phyloP scores from a whole-genome alignment of 2,888 invertebrate species.

The Aquatica leii region DNA sequence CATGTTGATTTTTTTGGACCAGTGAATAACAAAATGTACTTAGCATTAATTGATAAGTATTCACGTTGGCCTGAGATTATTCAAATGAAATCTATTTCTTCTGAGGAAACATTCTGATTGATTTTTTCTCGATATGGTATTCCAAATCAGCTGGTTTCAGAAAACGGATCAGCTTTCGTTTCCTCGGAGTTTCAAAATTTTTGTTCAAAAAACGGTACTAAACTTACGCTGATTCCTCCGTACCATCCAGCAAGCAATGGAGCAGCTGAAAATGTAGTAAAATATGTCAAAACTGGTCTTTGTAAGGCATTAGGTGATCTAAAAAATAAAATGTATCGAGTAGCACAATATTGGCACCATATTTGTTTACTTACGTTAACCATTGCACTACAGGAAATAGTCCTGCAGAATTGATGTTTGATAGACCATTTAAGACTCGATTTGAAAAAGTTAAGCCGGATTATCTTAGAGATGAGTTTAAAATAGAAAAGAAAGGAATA shows the following conservation, averaged over 20 bases:
- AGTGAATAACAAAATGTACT: neutral
- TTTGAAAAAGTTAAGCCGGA: conserved; percentile 3
- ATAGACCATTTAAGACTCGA: neutral
- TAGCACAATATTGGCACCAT: neutral
- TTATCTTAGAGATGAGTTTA: neutral
- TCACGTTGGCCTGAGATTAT: too few relatives aligned
- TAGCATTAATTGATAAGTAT: neutral
- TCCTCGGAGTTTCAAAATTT: neutral
- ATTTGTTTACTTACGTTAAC: neutral
- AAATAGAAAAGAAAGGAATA: neutral
- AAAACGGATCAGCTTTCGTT: too few relatives aligned
- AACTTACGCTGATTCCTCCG: neutral
- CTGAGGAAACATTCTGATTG: too few relatives aligned
- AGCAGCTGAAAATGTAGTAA: neutral
- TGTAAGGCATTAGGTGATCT: neutral
- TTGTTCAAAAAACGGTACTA: neutral
- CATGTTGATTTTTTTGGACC: neutral
- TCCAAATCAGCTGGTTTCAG: too few relatives aligned
- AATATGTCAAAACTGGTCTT: neutral
- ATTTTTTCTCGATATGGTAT: too few relatives aligned
- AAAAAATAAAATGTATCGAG: neutral
- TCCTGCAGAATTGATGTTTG: neutral
- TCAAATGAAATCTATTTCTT: too few relatives aligned
- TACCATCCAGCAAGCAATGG: neutral
- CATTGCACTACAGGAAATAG: neutral